Conservation (phyloP, 2,888 invertebrate genomes). For the Cryptocephalus moraei region DNA sequence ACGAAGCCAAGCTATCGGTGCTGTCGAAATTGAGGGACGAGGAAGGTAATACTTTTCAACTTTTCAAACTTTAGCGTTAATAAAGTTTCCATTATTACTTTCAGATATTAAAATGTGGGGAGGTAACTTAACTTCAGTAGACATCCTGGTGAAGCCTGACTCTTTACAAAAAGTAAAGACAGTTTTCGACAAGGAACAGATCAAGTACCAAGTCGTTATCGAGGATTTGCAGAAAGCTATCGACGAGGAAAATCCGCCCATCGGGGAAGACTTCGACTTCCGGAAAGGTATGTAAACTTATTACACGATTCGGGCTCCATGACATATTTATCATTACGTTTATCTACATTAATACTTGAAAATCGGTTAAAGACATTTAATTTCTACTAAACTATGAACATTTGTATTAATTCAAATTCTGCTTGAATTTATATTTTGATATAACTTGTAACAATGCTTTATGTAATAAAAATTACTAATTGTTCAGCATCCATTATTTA, state of each 20-base stretch:
- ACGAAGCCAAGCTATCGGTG: slow-evolving; percentile 43
- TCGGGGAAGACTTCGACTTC: slow-evolving; percentile 57
- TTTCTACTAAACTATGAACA: too few relatives aligned
- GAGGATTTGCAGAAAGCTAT: slow-evolving; percentile 70
- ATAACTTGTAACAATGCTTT: too few relatives aligned
- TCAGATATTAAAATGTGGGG: slow-evolving; percentile 57
- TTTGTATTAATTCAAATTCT: too few relatives aligned
- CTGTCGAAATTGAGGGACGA: slow-evolving; percentile 45
- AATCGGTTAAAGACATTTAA: too few relatives aligned
- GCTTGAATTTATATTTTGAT: too few relatives aligned
- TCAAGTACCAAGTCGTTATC: slow-evolving; percentile 62
- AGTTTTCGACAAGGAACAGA: slow-evolving; percentile 50
- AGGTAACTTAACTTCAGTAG: slow-evolving; percentile 51
- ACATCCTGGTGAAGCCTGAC: slow-evolving; percentile 60
- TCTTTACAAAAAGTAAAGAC: slow-evolving; percentile 53
- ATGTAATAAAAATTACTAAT: neutral
- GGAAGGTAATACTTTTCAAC: slow-evolving; percentile 39
- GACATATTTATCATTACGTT: too few relatives aligned
- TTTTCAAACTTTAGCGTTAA: slow-evolving; percentile 3
- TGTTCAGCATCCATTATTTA: neutral
- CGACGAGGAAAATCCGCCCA: slow-evolving; percentile 67
- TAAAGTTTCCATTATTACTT: slow-evolving; percentile 9
- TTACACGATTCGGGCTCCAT: too few relatives aligned
- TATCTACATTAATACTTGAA: too few relatives aligned
- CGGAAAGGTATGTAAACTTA: slow-evolving; percentile 19